These are phyloP conservation scores for Lathronympha strigana DNA, from an alignment of 2,888 invertebrate genomes.

Conservation along the genomic window DNA sequence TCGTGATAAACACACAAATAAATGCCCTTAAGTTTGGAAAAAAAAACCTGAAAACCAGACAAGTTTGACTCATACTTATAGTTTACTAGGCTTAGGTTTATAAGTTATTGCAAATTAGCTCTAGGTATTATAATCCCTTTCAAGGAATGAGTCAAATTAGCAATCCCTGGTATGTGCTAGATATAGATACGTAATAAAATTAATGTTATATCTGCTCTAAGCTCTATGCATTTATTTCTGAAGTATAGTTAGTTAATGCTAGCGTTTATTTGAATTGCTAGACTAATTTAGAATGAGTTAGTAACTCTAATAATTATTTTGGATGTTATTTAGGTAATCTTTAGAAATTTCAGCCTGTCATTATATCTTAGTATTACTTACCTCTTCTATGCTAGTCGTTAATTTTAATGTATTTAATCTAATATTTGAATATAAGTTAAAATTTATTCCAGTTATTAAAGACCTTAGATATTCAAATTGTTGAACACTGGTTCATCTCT, in stretches of 20 bases:
- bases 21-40: too few species aligned
- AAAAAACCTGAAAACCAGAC: too few species aligned
- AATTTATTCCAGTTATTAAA: slow-evolving; percentile 45
- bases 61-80: too few species aligned
- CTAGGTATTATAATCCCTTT: too few species aligned
- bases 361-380: slow-evolving; percentile 16
- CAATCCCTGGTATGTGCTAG: slow-evolving; percentile 36
- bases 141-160: too few species aligned
- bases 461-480: slow-evolving; percentile 47
- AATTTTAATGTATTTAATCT: slow-evolving; percentile 42
- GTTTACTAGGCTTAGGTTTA: too few species aligned
- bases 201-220: slow-evolving; percentile 31
- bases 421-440: slow-evolving; percentile 22
- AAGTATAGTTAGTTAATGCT: slow-evolving; percentile 35
- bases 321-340: slow-evolving; percentile 13
- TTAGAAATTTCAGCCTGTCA: slow-evolving; percentile 22
- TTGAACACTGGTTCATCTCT: slow-evolving; percentile 58
- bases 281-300: slow-evolving; percentile 21
- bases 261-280: slow-evolving; percentile 35
- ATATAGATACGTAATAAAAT: slow-evolving; percentile 40
- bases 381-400: slow-evolving; percentile 49
- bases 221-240: slow-evolving; percentile 7
- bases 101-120: too few species aligned
- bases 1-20: too few species aligned
- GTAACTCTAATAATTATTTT: slow-evolving; percentile 8